Percentiles rank a stretch among this genome's conserved stretches.
Evolutionary conservation across 2,113 vertebrate genomes (phyloP).

Genomic region (Orientallactaga bullata): DNA sequence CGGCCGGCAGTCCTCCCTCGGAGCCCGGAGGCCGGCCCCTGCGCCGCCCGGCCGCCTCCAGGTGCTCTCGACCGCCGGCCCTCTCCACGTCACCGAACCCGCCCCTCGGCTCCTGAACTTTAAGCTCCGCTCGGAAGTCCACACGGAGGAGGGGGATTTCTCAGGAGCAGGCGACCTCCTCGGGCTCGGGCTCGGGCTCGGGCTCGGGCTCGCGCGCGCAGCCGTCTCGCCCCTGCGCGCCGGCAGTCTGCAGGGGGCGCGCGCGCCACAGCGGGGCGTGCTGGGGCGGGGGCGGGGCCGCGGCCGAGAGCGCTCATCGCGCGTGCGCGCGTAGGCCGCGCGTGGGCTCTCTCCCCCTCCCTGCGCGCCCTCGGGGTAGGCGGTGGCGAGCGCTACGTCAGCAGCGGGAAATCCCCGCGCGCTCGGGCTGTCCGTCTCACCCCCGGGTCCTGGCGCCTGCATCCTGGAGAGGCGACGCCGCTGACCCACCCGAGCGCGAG

Average conservation of each 20-base stretch:
- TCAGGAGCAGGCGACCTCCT: neutral
- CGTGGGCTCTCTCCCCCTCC: neutral
- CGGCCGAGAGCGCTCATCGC: no score
- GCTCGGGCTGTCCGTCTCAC: neutral
- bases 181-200: neutral
- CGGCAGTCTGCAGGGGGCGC: no score
- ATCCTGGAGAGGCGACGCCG: neutral
- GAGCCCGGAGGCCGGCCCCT: neutral
- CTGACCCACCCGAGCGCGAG: conserved; percentile 4
- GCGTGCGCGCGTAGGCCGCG: neutral
- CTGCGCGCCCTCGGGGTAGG: neutral
- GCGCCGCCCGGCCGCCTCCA: conserved; percentile 52
- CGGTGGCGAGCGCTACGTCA: conserved; percentile 30
- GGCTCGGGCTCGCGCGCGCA: no score
- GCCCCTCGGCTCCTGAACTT: conserved; percentile 68
- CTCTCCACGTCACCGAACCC: conserved; percentile 44
- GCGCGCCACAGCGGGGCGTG: no score
- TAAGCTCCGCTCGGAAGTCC: conserved; percentile 50
- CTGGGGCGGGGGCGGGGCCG: no score
- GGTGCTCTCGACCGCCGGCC: neutral
- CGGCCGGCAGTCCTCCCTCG: neutral
- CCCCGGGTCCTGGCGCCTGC: neutral
- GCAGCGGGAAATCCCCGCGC: conserved; percentile 75
- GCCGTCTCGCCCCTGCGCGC: no score
- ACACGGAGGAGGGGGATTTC: conserved; percentile 82